Percentiles rank a stretch among this genome's conserved stretches.
Evolutionary conservation across 37 sponge, comb jelly and placozoan genomes (phyloP).

Genomic region (Agelas oroides): DNA sequence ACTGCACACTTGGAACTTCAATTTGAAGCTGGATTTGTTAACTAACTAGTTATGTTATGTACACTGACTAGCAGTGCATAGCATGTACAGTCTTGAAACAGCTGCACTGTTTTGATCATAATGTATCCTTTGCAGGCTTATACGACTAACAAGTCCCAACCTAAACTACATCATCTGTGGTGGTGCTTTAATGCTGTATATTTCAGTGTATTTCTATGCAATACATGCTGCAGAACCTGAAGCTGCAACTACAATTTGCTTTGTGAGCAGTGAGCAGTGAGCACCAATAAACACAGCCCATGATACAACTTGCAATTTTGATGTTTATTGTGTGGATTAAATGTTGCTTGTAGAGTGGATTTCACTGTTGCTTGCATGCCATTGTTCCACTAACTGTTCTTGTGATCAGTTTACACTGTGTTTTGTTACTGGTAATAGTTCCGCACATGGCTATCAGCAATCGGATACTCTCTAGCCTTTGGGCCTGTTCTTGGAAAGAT

Average conservation of each 20-base stretch:
- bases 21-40: too few species aligned
- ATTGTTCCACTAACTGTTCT: not conserved
- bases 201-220: not conserved
- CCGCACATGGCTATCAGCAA: not conserved
- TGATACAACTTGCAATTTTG: too few species aligned
- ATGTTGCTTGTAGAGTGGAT: too few species aligned
- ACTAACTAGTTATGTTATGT: too few species aligned
- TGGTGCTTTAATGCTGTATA: not conserved
- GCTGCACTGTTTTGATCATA: too few species aligned
- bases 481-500: slow-evolving; percentile 30
- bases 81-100: too few species aligned
- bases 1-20: too few species aligned
- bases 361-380: too few species aligned
- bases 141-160: slow-evolving; percentile 18
- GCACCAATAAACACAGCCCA: too few species aligned
- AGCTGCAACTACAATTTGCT: slow-evolving; percentile 3
- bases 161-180: slow-evolving; percentile 10
- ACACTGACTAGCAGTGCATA: too few species aligned
- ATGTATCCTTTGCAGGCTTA: not conserved
- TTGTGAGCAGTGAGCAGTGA: not conserved
- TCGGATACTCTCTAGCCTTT: slow-evolving; percentile 14
- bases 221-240: not conserved
- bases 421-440: not conserved
- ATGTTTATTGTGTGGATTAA: too few species aligned
- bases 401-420: not conserved